Base-by-base conservation (phyloP, 23 tunicate species). In the Corella eumyota region DNA sequence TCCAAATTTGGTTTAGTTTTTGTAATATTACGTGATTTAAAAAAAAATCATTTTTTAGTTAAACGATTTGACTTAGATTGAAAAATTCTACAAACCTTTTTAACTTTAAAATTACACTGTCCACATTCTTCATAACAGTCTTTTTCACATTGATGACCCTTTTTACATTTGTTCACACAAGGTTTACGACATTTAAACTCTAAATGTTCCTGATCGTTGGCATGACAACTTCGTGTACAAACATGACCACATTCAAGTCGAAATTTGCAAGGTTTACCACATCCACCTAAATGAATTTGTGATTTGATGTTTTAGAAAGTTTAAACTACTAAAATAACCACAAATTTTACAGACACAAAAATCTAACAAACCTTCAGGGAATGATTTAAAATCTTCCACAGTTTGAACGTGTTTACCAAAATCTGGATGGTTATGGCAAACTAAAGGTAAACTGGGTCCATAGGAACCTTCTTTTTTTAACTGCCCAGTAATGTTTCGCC, bases 221-320 rank as follows among this genome's bases (percentile, higher is more conserved):
- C 83, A 51, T 84, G 94, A 55, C 97, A 90, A 19, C 50, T 53
- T 33, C 77, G 50, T 48, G 66, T 9, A 45, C 97, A 90, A 13
- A 30, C 56, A 52, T 90, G 97, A 13, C 97, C 97, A 36, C 97
- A 90, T 20, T 70, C 70, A 5, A 77, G 66, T 36, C 85, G 68
- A 25, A 19, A 30, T 11, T 52, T 46, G 48, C 95, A 86, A 20
- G 73, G 75, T 40, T 77, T 64, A 0, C 79, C 95, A 54, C 95
- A 86, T 2, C 95, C 94, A 64, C 94, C 94, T 84, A 61, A 1
- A 32, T n/a, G 6, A 32, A 67, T 11, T n/a, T 30, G 21, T 27
- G 0, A 60, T 60, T 17, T n/a, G 45, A 27, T 60, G 0, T 27
- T 29, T n/a, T 28, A 32, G 22, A 0, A 27, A 27, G 45, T 0